Conservation (phyloP, 2,797 vertebrate species). For the Cacajao melanocephalus region DNA sequence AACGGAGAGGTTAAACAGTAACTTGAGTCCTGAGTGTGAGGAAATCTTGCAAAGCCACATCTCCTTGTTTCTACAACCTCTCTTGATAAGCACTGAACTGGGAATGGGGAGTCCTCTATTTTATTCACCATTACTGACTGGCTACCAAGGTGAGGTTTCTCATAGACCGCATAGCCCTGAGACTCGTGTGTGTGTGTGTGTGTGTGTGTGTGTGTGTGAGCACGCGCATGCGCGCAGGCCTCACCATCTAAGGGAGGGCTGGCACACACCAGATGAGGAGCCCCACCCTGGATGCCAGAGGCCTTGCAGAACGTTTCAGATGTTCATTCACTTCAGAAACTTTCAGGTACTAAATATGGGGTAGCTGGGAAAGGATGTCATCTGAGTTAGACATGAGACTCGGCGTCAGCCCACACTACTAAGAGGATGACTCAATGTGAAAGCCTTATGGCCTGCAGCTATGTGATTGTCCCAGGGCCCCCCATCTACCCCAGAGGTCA, state of each 20-base stretch:
- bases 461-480: background rate
- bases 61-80: background rate
- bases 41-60: background rate
- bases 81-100: background rate
- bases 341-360: background rate
- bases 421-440: constrained; percentile 39
- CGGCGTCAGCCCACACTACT: background rate
- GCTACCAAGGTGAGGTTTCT: background rate
- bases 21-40: background rate
- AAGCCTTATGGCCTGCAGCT: background rate
- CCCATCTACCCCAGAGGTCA: background rate
- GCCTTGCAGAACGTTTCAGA: background rate
- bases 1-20: background rate
- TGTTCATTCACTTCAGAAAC: background rate
- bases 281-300: background rate
- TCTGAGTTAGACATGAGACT: background rate
- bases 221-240: fast-evolving
- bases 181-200: too few relatives aligned
- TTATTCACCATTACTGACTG: background rate
- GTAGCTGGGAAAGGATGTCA: background rate
- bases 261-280: background rate
- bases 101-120: background rate
- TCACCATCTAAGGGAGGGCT: background rate
- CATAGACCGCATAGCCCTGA: background rate
- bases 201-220: background rate